These are phyloP conservation scores for Atrichornis clamosus DNA, from an alignment of 2,113 vertebrate species.

Conservation along the genomic window DNA sequence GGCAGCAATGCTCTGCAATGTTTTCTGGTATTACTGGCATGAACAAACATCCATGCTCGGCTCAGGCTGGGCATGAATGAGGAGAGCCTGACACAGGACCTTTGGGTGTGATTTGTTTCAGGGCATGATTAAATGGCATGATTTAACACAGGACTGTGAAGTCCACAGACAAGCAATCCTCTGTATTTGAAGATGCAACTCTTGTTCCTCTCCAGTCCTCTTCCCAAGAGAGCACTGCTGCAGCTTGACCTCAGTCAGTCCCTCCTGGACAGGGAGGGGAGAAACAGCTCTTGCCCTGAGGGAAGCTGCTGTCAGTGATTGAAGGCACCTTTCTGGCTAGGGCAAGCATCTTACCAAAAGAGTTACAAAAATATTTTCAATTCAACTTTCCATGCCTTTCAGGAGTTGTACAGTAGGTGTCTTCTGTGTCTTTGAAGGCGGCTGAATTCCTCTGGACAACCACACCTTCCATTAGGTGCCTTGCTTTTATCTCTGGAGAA, in stretches of 20 bases:
- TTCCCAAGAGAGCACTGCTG: background rate
- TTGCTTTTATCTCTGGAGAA: background rate
- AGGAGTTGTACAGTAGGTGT: background rate
- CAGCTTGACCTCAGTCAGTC: background rate
- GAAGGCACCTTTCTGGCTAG: background rate
- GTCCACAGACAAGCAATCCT: background rate
- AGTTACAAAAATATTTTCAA: background rate
- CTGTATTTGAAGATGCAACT: background rate
- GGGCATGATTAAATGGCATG: background rate
- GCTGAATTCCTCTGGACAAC: background rate
- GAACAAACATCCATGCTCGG: background rate
- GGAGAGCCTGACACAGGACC: background rate
- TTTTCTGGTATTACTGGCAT: background rate
- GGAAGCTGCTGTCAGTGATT: background rate
- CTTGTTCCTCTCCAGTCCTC: background rate
- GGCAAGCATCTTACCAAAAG: background rate
- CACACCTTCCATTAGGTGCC: background rate
- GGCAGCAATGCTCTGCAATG: background rate
- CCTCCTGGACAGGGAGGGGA: background rate
- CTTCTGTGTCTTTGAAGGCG: background rate
- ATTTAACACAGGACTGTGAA: background rate
- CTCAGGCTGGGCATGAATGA: background rate
- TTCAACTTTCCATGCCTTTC: background rate
- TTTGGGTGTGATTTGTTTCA: background rate
- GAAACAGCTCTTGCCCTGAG: background rate